Percentiles rank a stretch among this genome's conserved stretches.
These are phyloP conservation scores for Poecile atricapillus DNA, from an alignment of 2,113 vertebrate genomes.

Conservation along the genomic window DNA sequence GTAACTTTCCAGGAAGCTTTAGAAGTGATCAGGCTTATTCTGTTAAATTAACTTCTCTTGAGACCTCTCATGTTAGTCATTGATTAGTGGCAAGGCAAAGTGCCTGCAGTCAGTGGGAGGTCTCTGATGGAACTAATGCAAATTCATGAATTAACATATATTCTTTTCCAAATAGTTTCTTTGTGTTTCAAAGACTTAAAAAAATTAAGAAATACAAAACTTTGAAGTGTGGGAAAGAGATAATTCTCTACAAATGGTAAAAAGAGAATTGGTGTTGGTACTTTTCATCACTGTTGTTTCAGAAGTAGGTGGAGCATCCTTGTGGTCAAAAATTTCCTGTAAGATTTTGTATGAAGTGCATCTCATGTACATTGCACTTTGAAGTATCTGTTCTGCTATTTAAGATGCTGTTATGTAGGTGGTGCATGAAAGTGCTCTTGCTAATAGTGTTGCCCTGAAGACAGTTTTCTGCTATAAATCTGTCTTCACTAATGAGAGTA, in stretches of 20 bases:
- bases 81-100: background rate
- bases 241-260: background rate
- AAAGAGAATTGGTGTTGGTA: background rate
- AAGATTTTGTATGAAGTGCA: background rate
- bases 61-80: background rate
- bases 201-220: background rate
- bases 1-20: background rate
- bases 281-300: background rate
- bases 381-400: background rate
- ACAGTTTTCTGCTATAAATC: slow-evolving; percentile 16
- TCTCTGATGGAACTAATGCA: background rate
- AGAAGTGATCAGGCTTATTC: background rate
- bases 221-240: background rate
- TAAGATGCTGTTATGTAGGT: background rate
- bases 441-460: background rate
- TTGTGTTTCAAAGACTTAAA: background rate
- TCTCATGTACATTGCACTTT: background rate
- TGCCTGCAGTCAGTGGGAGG: background rate
- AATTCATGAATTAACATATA: accelerated
- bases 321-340: background rate
- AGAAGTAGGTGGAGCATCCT: background rate
- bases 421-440: background rate
- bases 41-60: background rate
- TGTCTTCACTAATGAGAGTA: slow-evolving; percentile 26
- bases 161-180: background rate